Percentiles rank a stretch among this genome's conserved stretches.
Evolutionary conservation across 1,140 invertebrate genomes (phyloP).

Genomic region (Drosophila teissieri): DNA sequence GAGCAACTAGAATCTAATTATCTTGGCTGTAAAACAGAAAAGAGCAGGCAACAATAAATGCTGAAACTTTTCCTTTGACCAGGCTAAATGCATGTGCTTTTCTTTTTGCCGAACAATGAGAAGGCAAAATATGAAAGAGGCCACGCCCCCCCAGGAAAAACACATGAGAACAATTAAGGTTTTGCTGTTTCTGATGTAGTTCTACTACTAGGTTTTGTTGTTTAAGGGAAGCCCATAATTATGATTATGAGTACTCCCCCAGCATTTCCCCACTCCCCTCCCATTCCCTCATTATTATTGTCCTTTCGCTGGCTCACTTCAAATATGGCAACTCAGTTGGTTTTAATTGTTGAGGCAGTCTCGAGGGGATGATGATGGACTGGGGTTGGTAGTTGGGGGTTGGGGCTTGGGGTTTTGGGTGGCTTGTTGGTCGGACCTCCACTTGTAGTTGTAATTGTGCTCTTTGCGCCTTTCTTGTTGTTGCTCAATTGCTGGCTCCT

Average conservation of each 20-base stretch:
- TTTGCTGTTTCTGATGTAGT: conserved; percentile 26
- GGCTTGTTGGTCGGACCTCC: not conserved
- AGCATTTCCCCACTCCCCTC: conserved; percentile 1
- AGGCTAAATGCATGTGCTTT: conserved; percentile 63
- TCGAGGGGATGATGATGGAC: conserved; percentile 12
- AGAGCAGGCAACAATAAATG: conserved; percentile 29
- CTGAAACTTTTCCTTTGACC: conserved; percentile 53
- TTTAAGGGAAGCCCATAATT: conserved; percentile 70
- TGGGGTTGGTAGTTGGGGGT: not conserved
- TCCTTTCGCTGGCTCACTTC: conserved; percentile 63
- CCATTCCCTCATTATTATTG: conserved; percentile 39
- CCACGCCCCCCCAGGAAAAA: conserved; percentile 40
- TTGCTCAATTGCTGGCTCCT: conserved; percentile 43
- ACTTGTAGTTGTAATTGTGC: conserved; percentile 69
- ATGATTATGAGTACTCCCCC: conserved; percentile 64
- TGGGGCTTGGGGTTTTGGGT: not conserved
- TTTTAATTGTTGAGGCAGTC: conserved; percentile 67
- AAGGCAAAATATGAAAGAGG: conserved; percentile 65
- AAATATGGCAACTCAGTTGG: conserved; percentile 77
- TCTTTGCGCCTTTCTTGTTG: conserved; percentile 57
- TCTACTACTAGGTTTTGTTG: conserved; percentile 6
- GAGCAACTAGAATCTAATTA: conserved; percentile 43
- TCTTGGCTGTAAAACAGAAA: conserved; percentile 26
- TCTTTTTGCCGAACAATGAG: conserved; percentile 61
- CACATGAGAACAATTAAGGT: conserved; percentile 66